phyloP scores from a whole-genome alignment of 1,140 invertebrate species.

The Temnothorax longispinosus region DNA sequence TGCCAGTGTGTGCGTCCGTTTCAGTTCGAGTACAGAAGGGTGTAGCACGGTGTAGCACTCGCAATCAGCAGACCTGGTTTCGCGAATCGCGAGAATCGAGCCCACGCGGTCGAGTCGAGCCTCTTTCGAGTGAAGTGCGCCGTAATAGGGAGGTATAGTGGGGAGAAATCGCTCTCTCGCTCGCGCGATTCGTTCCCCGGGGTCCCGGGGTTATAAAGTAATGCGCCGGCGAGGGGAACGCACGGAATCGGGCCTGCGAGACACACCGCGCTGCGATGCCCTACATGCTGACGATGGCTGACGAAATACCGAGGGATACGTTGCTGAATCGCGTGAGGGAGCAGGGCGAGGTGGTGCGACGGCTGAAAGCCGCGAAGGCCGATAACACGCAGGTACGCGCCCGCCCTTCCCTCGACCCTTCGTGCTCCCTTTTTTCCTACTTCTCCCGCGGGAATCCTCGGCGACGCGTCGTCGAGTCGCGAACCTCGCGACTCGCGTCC shows the following conservation, averaged over 20 bases:
- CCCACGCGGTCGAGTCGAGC: background rate
- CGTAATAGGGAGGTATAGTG: background rate
- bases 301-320: constrained; percentile 84
- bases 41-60: no score
- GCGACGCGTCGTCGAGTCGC: no score
- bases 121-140: background rate
- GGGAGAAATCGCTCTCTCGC: background rate
- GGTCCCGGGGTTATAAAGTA: background rate
- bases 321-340: constrained; percentile 90
- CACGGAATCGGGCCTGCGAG: constrained; percentile 20
- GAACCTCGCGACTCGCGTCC: no score
- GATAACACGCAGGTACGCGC: constrained; percentile 89
- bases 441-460: background rate
- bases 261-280: constrained; percentile 33
- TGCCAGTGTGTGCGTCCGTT: no score
- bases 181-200: constrained; percentile 3
- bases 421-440: background rate
- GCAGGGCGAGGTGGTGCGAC: constrained; percentile 93
- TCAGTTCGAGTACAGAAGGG: no score
- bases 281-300: constrained; percentile 74
- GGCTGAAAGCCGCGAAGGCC: constrained; percentile 93
- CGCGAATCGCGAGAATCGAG: background rate
- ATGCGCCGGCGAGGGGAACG: constrained; percentile 35
- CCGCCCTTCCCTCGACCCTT: background rate
- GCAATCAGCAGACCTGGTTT: background rate